Base-by-base conservation (phyloP, 2,113 vertebrate species). In the Rallus limicola region DNA sequence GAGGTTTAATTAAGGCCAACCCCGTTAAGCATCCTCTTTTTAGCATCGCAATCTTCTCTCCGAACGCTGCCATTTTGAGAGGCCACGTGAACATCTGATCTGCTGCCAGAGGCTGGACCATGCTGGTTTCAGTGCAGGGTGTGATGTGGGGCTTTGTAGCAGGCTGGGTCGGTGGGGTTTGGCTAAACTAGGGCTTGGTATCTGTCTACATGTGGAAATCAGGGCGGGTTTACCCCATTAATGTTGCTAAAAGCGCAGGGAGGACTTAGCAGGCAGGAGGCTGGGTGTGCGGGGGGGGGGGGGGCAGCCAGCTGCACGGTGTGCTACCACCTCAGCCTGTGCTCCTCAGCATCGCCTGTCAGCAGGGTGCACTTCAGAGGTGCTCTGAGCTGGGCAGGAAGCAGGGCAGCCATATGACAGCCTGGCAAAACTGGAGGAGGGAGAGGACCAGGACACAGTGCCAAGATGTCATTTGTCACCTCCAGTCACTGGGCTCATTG, bases 141-240 rank as follows among this genome's bases (percentile, higher is more conserved):
- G 81, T 24, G 89, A 87, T 80, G 84, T 5, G 62, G 82, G 59
- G 75, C 87, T 87, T 79, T 68, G 77, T 31, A 4, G 91, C 65
- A 90, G 91, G 72, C 78, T 92, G 34, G 59, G 86, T 52, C 59
- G 74, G 88, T 71, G 72, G 76, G 56, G 75, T 86, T 94, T 2
- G 0, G 33, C 82, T 88, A 77, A 96, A 91, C 48, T 69, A 80
- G 90, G 90, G 74, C 93, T 95, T 8, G 2, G 29, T 69, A 59
- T 65, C 58, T 29, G 44, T 72, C 91, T 95, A 62, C 69, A 85
- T 87, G 91, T 56, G 87, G 95, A 96, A 96, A 96, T 65, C 44
- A 29, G 94, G 95, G 85, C 40, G 40, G 78, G 63, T 96, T 97
- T 94, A 90, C 96, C 86, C 89, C 16, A 11, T 80, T 82, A 62